A percentile compares a stretch with the other conserved stretches of the same genome.
These are phyloP conservation scores for Proteles cristata DNA, from an alignment of 2,113 vertebrate genomes.

Conservation along the genomic window DNA sequence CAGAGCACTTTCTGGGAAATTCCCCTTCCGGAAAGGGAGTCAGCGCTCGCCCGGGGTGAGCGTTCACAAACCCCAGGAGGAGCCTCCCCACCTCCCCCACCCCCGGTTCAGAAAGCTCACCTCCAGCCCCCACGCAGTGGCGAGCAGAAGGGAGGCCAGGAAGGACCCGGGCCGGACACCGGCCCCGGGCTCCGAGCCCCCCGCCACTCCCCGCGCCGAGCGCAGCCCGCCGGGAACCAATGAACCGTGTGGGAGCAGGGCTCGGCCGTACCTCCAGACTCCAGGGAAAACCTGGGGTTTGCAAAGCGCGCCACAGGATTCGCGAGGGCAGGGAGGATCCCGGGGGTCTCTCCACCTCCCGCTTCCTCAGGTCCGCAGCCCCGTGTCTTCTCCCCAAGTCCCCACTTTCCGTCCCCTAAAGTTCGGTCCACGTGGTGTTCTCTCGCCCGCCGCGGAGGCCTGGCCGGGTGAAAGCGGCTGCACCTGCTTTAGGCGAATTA, in stretches of 20 bases:
- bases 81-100: not conserved
- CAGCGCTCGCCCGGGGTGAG: not conserved
- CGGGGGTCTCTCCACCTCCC: not conserved
- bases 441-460: not conserved
- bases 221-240: slow-evolving; percentile 63
- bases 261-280: slow-evolving; percentile 60
- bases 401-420: slow-evolving; percentile 47
- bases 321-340: not conserved
- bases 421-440: slow-evolving; percentile 69
- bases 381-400: not conserved
- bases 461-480: slow-evolving; percentile 51
- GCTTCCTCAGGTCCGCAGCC: not conserved
- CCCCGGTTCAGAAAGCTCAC: not conserved
- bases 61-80: slow-evolving; percentile 35
- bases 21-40: slow-evolving; percentile 51
- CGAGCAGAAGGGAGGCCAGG: not conserved
- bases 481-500: slow-evolving; percentile 82
- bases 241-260: slow-evolving; percentile 63
- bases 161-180: not conserved
- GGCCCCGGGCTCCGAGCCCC: not conserved
- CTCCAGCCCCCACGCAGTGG: not conserved
- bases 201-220: slow-evolving; percentile 62
- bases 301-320: not conserved
- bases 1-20: slow-evolving; percentile 60
- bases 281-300: slow-evolving; percentile 14